Conservation (phyloP, 2,888 invertebrate species). For the Eurytoma californica region DNA sequence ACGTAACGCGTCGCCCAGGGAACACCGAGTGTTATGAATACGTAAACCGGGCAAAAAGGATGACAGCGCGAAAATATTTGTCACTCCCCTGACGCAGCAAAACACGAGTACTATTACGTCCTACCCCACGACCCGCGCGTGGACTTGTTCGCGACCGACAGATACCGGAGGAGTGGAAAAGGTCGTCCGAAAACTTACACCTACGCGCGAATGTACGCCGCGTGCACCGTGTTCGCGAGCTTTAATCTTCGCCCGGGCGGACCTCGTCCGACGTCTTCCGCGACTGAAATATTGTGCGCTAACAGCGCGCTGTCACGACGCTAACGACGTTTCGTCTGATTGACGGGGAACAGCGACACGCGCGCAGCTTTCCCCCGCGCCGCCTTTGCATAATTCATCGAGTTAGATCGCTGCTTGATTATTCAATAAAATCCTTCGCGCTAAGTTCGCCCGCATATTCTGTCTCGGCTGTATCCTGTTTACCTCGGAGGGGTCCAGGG, state of each 20-base stretch:
- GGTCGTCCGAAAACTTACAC: not conserved
- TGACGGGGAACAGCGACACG: not conserved
- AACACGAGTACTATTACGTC: no score
- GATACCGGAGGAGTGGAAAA: not conserved
- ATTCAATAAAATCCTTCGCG: constrained; percentile 1
- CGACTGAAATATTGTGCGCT: constrained; percentile 16
- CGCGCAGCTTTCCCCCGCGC: not conserved
- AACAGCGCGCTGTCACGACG: constrained; percentile 3
- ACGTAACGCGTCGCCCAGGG: no score
- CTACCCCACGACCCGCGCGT: no score
- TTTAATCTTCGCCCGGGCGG: not conserved
- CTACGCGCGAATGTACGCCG: no score
- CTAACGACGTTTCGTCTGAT: constrained; percentile 23
- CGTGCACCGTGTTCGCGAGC: not conserved
- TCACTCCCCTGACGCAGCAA: not conserved
- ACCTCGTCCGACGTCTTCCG: no score
- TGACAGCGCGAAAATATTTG: not conserved
- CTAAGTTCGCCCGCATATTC: no score
- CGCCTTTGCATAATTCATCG: not conserved
- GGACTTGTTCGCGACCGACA: constrained; percentile 46
- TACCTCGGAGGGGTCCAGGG: no score
- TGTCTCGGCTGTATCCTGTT: no score
- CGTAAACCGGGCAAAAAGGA: not conserved
- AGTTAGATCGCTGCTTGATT: not conserved
- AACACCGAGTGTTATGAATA: not conserved